phyloP scores from a whole-genome alignment of 2,888 invertebrate genomes.

The Anarsia innoxiella region DNA sequence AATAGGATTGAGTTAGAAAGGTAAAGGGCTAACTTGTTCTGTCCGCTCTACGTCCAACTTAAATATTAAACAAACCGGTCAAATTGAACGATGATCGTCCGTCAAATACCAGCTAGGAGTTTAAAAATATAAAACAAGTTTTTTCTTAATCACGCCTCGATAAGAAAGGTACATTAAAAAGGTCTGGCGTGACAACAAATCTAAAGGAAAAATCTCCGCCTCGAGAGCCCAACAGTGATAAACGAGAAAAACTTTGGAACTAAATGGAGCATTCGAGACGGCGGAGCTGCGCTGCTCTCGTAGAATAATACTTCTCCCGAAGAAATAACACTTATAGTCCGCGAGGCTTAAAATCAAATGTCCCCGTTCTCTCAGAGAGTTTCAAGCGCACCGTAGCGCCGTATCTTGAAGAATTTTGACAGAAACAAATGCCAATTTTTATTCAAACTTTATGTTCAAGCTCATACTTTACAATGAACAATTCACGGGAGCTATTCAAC shows the following conservation, averaged over 20 bases:
- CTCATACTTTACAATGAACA: too few relatives aligned
- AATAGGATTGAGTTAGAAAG: too few relatives aligned
- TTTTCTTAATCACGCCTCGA: slow-evolving; percentile 63
- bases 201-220: slow-evolving; percentile 75
- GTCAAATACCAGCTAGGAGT: too few relatives aligned
- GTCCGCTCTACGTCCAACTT: too few relatives aligned
- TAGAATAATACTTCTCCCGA: slow-evolving; percentile 72
- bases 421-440: slow-evolving; percentile 44
- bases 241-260: slow-evolving; percentile 76
- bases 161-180: slow-evolving; percentile 75
- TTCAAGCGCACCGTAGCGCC: slow-evolving; percentile 42
- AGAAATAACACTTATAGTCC: slow-evolving; percentile 75
- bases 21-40: too few relatives aligned
- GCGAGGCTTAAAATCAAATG: slow-evolving; percentile 75
- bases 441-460: slow-evolving; percentile 27
- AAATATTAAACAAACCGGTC: too few relatives aligned
- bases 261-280: slow-evolving; percentile 75
- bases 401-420: slow-evolving; percentile 52
- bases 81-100: too few relatives aligned
- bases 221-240: slow-evolving; percentile 74
- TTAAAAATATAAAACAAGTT: slow-evolving; percentile 45
- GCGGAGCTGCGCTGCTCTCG: slow-evolving; percentile 67
- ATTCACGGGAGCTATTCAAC: too few relatives aligned
- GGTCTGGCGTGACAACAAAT: slow-evolving; percentile 77
- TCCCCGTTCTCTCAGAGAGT: slow-evolving; percentile 56